Evolutionary conservation across 2,113 vertebrate species (phyloP).

Genomic region (Phalacrocorax carbo): DNA sequence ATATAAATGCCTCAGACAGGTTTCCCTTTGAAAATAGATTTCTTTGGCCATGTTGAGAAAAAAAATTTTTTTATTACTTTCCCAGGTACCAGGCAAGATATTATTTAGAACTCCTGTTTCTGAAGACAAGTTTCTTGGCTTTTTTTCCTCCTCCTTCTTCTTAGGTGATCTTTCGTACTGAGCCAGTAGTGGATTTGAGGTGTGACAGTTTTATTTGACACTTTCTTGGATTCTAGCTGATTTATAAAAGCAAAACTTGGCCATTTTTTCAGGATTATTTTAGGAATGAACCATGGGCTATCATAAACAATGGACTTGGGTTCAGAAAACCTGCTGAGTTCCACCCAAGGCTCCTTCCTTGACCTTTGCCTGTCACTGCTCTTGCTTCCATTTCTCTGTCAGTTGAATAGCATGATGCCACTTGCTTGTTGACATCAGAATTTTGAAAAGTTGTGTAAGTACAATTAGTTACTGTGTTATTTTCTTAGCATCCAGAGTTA

Average conservation of each 20-base stretch:
- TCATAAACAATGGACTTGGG: background rate
- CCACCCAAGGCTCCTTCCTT: background rate
- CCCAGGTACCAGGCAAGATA: background rate
- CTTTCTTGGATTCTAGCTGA: background rate
- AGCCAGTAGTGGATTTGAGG: background rate
- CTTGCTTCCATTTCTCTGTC: background rate
- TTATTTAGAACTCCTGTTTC: background rate
- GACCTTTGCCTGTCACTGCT: background rate
- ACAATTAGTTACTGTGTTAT: background rate
- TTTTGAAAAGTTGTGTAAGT: background rate
- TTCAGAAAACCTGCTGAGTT: background rate
- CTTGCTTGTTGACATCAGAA: background rate
- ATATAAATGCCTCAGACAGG: background rate
- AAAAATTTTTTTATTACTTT: background rate
- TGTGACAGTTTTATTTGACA: background rate
- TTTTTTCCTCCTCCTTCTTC: background rate
- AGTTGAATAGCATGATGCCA: background rate
- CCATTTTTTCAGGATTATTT: background rate
- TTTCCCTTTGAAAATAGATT: background rate
- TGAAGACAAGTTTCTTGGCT: background rate
- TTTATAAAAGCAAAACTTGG: background rate
- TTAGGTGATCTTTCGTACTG: background rate
- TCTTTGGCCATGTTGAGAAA: background rate
- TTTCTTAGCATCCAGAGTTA: background rate
- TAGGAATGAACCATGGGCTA: background rate